Base-by-base conservation (phyloP, 2,888 invertebrate genomes). In the Ommatoiulus sabulosus region DNA sequence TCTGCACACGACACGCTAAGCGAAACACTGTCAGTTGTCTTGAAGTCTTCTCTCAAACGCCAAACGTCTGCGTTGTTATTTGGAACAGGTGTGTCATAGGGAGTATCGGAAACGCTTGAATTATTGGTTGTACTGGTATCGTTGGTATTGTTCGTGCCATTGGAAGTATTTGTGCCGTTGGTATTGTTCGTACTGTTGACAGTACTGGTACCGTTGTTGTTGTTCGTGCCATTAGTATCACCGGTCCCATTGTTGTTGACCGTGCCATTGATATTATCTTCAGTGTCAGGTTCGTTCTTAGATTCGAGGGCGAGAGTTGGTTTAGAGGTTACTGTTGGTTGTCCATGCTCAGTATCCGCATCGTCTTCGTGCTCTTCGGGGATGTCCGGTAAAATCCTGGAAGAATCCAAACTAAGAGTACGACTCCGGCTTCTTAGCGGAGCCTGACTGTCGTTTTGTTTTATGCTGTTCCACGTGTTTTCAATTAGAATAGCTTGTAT, bases 321-420 rank as follows among this genome's bases (percentile, higher is more conserved):
- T 17, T 63, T 63, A 20, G 63, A 63, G 63, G 8, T 63, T 63
- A 20, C 63, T 1, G 63, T n/a, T 63, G n/a, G 63, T 63, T 63
- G 63, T 20, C 63, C 63, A 63, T 63, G 63, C 63, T 63, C 35
- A 48, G 87, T 48, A 17, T 87, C 72, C 80, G 87, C 85, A 46
- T 89, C 87, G 8, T 89, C 89, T 87, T 89, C 89, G n/a, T 44
- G 87, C 24, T 87, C 89, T 87, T 89, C 89, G 7, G 89, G 89
- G 44, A 89, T 89, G 20, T 44, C 89, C 20, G 89, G 89, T 48
- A 89, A 44, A 46, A 89, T 87, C 46, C 87, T 57, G 4, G 57
- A 87, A n/a, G 89, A 89, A n/a, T 89, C 89, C 35, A 89, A 35
- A 57, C 89, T 89, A 44, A 89, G 48, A 24, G 89, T 89, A 17